A percentile compares a stretch with the other conserved stretches of the same genome.
These are phyloP conservation scores for Thera britannica DNA, from an alignment of 2,888 invertebrate genomes.

Conservation along the genomic window DNA sequence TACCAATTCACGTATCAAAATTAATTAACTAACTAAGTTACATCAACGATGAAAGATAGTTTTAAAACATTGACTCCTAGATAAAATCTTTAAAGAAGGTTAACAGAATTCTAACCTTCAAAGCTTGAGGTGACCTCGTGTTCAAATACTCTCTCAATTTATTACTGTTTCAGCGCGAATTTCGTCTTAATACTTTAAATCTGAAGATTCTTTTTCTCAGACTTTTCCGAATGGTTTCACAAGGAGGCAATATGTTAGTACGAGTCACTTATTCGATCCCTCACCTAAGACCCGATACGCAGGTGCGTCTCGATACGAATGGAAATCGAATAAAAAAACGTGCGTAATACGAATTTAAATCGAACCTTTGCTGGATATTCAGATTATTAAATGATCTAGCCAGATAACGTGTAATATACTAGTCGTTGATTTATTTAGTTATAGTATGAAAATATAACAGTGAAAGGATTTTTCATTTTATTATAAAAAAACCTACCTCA, in stretches of 20 bases:
- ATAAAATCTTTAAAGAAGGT: not conserved
- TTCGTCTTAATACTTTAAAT: slow-evolving; percentile 3
- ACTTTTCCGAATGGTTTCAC: slow-evolving; percentile 30
- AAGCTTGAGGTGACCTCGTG: not conserved
- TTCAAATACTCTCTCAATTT: not conserved
- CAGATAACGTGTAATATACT: not conserved
- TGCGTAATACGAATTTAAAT: slow-evolving; percentile 40
- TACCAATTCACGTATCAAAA: not conserved
- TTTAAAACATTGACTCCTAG: not conserved
- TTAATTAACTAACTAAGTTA: no score
- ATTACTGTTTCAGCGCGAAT: slow-evolving; percentile 4
- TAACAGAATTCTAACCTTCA: not conserved
- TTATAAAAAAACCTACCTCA: no score
- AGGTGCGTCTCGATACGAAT: slow-evolving; percentile 41
- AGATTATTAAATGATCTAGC: slow-evolving; percentile 7
- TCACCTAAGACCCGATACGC: slow-evolving; percentile 37
- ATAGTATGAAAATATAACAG: not conserved
- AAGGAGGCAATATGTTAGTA: slow-evolving; percentile 32
- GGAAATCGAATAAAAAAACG: slow-evolving; percentile 41
- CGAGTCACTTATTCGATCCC: slow-evolving; percentile 30
- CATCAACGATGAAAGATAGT: not conserved
- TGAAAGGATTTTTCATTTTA: no score
- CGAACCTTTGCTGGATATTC: slow-evolving; percentile 19
- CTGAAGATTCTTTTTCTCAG: slow-evolving; percentile 13
- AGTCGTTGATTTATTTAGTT: not conserved